Conservation (phyloP, 2,797 vertebrate genomes). For the Ciconia nigra region DNA sequence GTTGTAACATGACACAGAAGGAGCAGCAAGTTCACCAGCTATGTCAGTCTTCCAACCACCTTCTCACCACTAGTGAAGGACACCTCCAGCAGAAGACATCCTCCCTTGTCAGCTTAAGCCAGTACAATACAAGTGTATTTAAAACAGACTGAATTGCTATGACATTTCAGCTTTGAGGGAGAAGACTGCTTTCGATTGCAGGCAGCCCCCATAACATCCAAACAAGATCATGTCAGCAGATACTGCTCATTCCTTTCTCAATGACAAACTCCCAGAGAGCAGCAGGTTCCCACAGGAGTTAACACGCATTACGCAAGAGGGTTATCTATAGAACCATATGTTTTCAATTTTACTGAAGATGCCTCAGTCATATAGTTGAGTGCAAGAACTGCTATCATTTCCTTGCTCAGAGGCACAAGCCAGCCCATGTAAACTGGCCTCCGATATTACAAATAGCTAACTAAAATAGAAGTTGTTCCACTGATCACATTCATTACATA, state of each 20-base stretch:
- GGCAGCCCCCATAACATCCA: background rate
- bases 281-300: background rate
- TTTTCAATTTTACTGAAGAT: background rate
- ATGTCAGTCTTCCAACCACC: background rate
- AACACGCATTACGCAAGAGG: background rate
- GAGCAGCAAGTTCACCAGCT: background rate
- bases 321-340: background rate
- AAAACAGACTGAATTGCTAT: background rate
- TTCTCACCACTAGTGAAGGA: background rate
- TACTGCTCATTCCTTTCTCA: background rate
- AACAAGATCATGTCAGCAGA: background rate
- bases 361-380: background rate
- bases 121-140: background rate
- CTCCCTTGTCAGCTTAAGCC: background rate
- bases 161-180: background rate
- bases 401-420: background rate
- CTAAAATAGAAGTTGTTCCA: slow-evolving; percentile 1
- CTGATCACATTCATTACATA: background rate
- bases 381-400: background rate
- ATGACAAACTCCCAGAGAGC: background rate
- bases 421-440: background rate
- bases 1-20: background rate
- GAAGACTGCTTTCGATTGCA: rapidly evolving
- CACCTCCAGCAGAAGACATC: background rate
- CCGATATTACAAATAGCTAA: background rate